Base-by-base conservation (phyloP, 2,888 invertebrate species). In the Acanthopleura granulata region DNA sequence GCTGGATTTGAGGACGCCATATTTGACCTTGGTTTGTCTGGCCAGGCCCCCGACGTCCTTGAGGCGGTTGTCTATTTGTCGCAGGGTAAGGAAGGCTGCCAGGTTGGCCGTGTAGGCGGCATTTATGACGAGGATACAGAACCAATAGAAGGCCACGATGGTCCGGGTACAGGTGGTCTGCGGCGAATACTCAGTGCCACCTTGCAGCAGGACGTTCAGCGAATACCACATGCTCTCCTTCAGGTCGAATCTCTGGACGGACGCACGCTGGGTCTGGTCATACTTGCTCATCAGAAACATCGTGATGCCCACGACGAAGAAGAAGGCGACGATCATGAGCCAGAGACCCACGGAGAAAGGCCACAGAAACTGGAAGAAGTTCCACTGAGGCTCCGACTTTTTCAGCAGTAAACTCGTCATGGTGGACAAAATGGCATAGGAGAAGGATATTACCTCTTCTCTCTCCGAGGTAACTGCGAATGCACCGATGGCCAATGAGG, bases 31-130 rank as follows among this genome's bases (percentile, higher is more conserved):
- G 12, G 81, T 82, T 73, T 87, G 87, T 16, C 80, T 74, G 14
- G 84, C 83, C 25, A 87, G 81, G 9, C 80, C 80, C 3, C 84
- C 79, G 27, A 85, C 78, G 9, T 83, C 82, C 74, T 82, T 85
- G 73, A 86, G 83, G 22, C 83, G 76, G 75, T 82, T 79, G 77
- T 86, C 87, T 15, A 84, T 83, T 75, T 86, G 86, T 76, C 86
- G 84, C 57, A 85, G 78, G 0, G 86, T 87, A 0, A 86, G 83
- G 75, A 81, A 85, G 25, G 86, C 86, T 0, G 86, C 86, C n/a
- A 87, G 81, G 78, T 87, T 87, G 25, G 87, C 87, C 0, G 87
- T 87, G 78, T 87, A 87, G 11, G 87, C 87, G 15, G 87, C 85
- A 70, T 83, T 86, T 30, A 87, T 85, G 62, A 87, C 84, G 71